phyloP scores from a whole-genome alignment of 2,797 vertebrate genomes.

The Saxicola maurus region DNA sequence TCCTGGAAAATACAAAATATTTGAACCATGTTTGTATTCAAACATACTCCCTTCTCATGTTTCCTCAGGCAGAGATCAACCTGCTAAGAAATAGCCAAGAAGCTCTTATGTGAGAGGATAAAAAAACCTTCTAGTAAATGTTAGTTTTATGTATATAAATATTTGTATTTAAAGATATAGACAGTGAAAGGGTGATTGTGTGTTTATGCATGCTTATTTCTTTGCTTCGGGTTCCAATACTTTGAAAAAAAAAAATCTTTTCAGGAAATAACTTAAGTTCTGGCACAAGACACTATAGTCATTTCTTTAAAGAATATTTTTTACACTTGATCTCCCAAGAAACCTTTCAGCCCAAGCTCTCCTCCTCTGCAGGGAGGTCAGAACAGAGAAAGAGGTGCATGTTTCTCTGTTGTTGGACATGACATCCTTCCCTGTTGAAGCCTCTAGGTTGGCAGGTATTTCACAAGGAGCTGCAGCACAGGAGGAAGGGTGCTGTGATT shows the following conservation, averaged over 20 bases:
- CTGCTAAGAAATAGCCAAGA: conserved; percentile 50
- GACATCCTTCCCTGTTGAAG: conserved; percentile 30
- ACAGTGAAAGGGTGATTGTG: conserved; percentile 54
- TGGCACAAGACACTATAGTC: conserved; percentile 4
- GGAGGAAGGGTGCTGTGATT: conserved; percentile 32
- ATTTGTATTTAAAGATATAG: conserved; percentile 46
- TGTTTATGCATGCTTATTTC: conserved; percentile 35
- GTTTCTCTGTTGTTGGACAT: not conserved
- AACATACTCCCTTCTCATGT: not conserved
- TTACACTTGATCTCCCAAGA: conserved; percentile 1
- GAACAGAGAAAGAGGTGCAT: conserved; percentile 30
- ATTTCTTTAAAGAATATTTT: conserved; percentile 28
- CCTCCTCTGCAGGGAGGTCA: conserved; percentile 17
- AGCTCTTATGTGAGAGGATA: conserved; percentile 42
- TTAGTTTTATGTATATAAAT: conserved; percentile 41
- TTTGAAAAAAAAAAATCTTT: conserved; percentile 7
- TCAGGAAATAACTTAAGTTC: conserved; percentile 50
- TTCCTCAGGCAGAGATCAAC: conserved; percentile 23
- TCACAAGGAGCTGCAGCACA: conserved; percentile 38
- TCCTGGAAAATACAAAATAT: not conserved
- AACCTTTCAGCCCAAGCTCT: not conserved
- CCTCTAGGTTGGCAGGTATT: conserved; percentile 31
- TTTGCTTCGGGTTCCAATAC: conserved; percentile 44
- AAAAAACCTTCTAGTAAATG: conserved; percentile 18
- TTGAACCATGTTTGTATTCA: not conserved